Conservation (phyloP, 1,140 invertebrate species). For the Kradibia gibbosae region DNA sequence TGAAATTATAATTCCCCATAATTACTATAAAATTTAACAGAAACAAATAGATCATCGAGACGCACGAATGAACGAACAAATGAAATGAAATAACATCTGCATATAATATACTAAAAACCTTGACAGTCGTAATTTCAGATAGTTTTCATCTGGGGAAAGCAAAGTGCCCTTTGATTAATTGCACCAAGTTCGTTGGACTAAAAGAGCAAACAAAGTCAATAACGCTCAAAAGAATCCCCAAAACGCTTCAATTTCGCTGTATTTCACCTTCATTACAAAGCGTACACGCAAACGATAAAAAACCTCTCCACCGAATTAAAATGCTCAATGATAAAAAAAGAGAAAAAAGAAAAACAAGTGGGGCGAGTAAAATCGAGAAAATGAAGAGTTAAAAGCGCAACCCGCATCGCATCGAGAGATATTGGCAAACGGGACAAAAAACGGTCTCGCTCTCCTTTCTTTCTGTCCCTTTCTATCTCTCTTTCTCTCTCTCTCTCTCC, state of each 20-base stretch:
- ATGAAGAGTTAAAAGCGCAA: slow-evolving; percentile 19
- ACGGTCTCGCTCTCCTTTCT: background rate
- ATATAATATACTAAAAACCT: background rate
- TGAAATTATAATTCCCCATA: too few relatives aligned
- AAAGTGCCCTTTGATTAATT: slow-evolving; percentile 13
- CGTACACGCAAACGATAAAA: background rate
- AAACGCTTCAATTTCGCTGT: slow-evolving; percentile 31
- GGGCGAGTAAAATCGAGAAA: slow-evolving; percentile 10
- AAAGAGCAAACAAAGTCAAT: slow-evolving; percentile 13
- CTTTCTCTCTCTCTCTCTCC: background rate
- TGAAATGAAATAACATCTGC: background rate
- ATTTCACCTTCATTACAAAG: slow-evolving; percentile 30
- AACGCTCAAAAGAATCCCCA: slow-evolving; percentile 15
- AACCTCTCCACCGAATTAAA: slow-evolving; percentile 12
- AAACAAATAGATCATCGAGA: too few relatives aligned
- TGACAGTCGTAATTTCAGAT: background rate
- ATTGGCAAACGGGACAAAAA: slow-evolving; percentile 25
- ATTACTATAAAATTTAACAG: too few relatives aligned
- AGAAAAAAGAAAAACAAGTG: background rate
- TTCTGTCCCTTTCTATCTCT: background rate
- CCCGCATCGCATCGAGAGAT: background rate
- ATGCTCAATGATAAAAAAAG: slow-evolving; percentile 3
- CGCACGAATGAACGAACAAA: too few relatives aligned
- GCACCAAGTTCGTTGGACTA: background rate
- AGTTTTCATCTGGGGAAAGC: background rate